Conservation (phyloP, 2,113 vertebrate genomes). For the Pyrgilauda ruficollis region DNA sequence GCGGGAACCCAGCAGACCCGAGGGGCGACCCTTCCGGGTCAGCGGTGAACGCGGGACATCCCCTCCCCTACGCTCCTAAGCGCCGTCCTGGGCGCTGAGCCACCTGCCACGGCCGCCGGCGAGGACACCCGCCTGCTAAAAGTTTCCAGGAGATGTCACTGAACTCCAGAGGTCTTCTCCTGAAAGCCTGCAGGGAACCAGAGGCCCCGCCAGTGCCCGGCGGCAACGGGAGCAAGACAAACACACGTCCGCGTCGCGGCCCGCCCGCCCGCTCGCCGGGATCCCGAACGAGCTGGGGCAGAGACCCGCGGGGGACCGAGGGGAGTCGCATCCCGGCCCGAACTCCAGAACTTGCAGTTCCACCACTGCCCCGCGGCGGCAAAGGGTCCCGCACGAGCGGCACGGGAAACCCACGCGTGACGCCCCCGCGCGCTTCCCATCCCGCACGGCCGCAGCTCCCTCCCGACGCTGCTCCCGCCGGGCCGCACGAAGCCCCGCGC, state of each 20-base stretch:
- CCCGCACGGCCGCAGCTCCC: neutral
- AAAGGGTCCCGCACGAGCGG: neutral
- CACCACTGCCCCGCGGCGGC: neutral
- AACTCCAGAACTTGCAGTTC: conserved; percentile 13
- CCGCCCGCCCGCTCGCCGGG: neutral
- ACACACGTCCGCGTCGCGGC: neutral
- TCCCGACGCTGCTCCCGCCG: neutral
- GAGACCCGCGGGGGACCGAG: neutral
- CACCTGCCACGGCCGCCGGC: neutral
- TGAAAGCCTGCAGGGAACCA: neutral
- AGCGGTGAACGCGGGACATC: neutral
- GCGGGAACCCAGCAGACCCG: neutral
- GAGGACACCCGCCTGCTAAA: neutral
- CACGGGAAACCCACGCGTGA: neutral
- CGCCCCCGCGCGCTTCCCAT: neutral
- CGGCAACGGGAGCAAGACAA: neutral
- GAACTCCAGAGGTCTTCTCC: conserved; percentile 12
- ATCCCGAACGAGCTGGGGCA: neutral
- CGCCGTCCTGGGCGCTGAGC: neutral
- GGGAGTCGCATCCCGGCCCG: neutral
- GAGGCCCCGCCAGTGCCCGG: neutral
- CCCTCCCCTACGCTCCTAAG: neutral
- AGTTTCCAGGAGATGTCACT: conserved; percentile 19
- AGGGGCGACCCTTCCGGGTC: neutral
- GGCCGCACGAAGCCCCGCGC: neutral